Evolutionary conservation across 2,797 vertebrate genomes (phyloP).

Genomic region (Silurus lanzhouensis): DNA sequence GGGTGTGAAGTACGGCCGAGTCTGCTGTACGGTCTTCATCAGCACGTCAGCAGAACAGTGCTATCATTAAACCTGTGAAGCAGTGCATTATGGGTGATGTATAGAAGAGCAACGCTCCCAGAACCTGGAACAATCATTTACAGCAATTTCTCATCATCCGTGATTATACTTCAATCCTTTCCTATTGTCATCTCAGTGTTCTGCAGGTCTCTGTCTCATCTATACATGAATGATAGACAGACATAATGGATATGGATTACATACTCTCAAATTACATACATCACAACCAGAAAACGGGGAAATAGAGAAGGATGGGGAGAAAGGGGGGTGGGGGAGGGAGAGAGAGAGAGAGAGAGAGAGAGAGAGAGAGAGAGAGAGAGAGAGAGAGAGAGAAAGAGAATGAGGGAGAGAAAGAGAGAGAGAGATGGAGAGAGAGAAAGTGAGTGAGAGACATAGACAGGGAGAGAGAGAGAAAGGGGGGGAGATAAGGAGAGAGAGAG

Average conservation of each 20-base stretch:
- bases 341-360: neutral
- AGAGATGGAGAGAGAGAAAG: too few relatives aligned
- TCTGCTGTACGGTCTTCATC: constrained; percentile 17
- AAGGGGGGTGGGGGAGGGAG: neutral
- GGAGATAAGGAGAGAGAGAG: too few relatives aligned
- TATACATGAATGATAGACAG: neutral
- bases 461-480: too few relatives aligned
- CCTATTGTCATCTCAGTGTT: neutral
- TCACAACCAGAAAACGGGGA: neutral
- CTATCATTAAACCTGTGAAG: constrained; percentile 45
- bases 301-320: neutral
- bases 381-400: neutral
- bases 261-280: neutral
- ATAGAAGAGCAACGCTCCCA: neutral
- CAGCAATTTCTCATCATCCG: neutral
- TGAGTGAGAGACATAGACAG: neutral
- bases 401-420: neutral
- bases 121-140: neutral
- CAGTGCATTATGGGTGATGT: constrained; percentile 49
- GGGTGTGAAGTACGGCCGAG: neutral
- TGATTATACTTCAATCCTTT: neutral
- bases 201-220: neutral
- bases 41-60: constrained; percentile 28
- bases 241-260: neutral
- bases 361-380: too few relatives aligned